A percentile compares a stretch with the other conserved stretches of the same genome.
These are phyloP conservation scores for Lamprologus callipterus DNA, from an alignment of 2,113 vertebrate species.

Conservation along the genomic window DNA sequence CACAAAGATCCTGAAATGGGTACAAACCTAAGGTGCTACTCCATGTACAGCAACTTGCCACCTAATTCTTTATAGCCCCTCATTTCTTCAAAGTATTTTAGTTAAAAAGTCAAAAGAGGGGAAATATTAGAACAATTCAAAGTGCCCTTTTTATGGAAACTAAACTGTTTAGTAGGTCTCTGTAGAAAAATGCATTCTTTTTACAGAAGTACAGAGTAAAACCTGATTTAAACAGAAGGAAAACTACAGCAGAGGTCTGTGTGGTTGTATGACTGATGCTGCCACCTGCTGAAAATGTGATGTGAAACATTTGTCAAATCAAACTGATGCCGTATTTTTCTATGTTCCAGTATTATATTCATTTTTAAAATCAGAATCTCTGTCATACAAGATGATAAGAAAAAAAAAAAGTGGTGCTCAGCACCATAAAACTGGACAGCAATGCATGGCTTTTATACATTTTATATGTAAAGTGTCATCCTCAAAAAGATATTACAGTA, in stretches of 20 bases:
- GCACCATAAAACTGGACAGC: not conserved
- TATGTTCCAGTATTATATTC: not conserved
- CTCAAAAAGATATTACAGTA: conserved; percentile 29
- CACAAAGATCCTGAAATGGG: not conserved
- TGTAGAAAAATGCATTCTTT: not conserved
- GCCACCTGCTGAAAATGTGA: conserved; percentile 40
- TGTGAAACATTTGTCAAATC: not conserved
- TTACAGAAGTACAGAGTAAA: not conserved
- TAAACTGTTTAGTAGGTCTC: not conserved
- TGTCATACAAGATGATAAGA: not conserved
- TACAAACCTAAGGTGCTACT: not conserved
- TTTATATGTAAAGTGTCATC: not conserved
- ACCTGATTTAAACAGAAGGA: not conserved
- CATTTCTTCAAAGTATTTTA: not conserved
- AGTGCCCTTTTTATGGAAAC: not conserved
- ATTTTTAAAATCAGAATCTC: not conserved
- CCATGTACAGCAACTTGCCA: not conserved
- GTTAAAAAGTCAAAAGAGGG: not conserved
- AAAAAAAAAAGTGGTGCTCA: not conserved
- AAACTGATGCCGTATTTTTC: not conserved
- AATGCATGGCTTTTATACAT: conserved; percentile 11
- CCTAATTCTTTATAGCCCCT: not conserved
- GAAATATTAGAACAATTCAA: not conserved
- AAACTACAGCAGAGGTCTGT: not conserved
- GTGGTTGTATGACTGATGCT: not conserved